phyloP scores from a whole-genome alignment of 2,113 vertebrate genomes.

The Reinhardtius hippoglossoides region DNA sequence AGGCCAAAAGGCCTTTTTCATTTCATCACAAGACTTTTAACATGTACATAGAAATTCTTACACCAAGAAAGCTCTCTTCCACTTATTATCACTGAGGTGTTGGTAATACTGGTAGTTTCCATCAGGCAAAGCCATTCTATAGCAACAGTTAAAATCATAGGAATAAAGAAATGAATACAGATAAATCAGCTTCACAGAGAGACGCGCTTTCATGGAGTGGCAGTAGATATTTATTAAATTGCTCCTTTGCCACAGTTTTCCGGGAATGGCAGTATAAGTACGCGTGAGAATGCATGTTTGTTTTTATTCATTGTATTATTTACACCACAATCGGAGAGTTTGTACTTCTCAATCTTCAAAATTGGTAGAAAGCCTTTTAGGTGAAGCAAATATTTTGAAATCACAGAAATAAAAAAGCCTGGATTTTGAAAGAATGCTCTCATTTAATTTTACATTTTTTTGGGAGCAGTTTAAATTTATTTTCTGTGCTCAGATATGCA shows the following conservation, averaged over 20 bases:
- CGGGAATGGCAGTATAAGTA: slow-evolving; percentile 21
- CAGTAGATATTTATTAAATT: slow-evolving; percentile 50
- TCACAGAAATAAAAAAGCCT: slow-evolving; percentile 4
- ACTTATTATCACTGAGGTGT: slow-evolving; percentile 28
- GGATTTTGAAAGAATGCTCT: background rate
- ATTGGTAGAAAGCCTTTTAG: background rate
- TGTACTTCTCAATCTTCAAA: background rate
- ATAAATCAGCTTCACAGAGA: slow-evolving; percentile 38
- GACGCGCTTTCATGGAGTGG: slow-evolving; percentile 28
- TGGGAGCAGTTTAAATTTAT: slow-evolving; percentile 6
- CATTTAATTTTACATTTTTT: slow-evolving; percentile 18
- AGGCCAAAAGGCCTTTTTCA: slow-evolving; percentile 61
- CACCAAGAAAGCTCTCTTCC: slow-evolving; percentile 49
- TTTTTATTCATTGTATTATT: slow-evolving; percentile 38
- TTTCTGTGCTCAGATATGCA: slow-evolving; percentile 3
- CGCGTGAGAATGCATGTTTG: slow-evolving; percentile 10
- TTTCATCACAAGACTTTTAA: slow-evolving; percentile 76
- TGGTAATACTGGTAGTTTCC: slow-evolving; percentile 33
- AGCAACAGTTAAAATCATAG: slow-evolving; percentile 45
- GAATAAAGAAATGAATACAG: slow-evolving; percentile 41
- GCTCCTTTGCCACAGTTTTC: slow-evolving; percentile 37
- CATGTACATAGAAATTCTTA: slow-evolving; percentile 72
- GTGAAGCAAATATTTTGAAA: slow-evolving; percentile 12
- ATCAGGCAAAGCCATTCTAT: slow-evolving; percentile 54
- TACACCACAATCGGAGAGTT: slow-evolving; percentile 26